These are phyloP conservation scores for Andinoacara biseriatus DNA, from an alignment of 2,113 vertebrate species.

Conservation along the genomic window DNA sequence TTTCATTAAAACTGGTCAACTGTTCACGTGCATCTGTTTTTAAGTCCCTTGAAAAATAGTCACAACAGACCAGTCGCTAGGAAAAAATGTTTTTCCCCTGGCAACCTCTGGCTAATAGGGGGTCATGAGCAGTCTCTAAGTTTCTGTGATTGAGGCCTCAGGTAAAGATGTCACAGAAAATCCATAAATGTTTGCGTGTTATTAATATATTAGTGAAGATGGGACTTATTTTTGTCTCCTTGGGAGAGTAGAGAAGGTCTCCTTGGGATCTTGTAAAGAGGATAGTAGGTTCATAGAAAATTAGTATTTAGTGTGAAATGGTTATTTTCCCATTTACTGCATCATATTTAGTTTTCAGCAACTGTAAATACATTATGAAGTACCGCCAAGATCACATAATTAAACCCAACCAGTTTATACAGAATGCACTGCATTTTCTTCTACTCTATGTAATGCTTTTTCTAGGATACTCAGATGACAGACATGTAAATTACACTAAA, in stretches of 20 bases:
- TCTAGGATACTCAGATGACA: not conserved
- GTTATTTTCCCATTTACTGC: not conserved
- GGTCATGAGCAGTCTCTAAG: not conserved
- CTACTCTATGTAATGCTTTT: fast-evolving
- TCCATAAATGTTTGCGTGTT: not conserved
- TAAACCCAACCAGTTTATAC: not conserved
- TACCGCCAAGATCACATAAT: not conserved
- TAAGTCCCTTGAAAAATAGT: not conserved
- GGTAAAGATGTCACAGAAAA: not conserved
- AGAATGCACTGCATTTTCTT: not conserved
- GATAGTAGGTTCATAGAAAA: not conserved
- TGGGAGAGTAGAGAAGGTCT: not conserved
- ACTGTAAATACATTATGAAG: not conserved
- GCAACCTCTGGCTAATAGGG: too few species aligned
- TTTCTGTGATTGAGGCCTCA: not conserved
- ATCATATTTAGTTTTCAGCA: not conserved
- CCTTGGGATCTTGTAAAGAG: not conserved
- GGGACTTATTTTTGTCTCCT: not conserved
- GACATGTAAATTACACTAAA: fast-evolving
- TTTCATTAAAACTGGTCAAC: not conserved
- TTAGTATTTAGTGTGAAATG: not conserved
- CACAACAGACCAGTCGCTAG: too few species aligned
- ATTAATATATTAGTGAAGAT: not conserved
- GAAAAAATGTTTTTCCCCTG: too few species aligned
- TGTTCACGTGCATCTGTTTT: not conserved